Base-by-base conservation (phyloP, 23 tunicate genomes). In the Halocynthia aurantium region DNA sequence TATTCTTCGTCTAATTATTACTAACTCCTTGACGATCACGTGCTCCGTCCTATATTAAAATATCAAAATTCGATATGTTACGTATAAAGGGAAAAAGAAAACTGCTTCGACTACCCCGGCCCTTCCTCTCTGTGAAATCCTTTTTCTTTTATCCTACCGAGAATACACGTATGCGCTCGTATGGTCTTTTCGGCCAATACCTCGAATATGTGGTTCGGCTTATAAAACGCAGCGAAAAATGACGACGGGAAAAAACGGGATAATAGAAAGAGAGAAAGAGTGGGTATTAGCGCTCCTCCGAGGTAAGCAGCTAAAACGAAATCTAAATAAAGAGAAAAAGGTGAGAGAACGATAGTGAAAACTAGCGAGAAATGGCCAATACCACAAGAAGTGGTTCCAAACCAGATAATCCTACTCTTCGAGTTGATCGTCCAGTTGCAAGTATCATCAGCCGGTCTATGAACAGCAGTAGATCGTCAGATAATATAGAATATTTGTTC, bases 371-470 rank as follows among this genome's bases (percentile, higher is more conserved):
- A 74, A 52, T 74, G 64, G 78, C 78, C 78, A 74, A 54, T 54
- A 74, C 56, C 55, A 74, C 78, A 74, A 74, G 78, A 74, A 74
- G 78, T 74, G 78, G 62, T 74, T 64, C 56, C 78, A 74, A 49
- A 74, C 78, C 50, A 74, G 78, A 74, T 74, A 12, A 74, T 74
- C 78, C 57, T 62, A 74, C 19, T 74, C 56, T 74, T 74, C 56
- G 60, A 74, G 56, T 62, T 64, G 78, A 74, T 74, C 78, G 78
- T n/a, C 78, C 56, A 8, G 75, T 70, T 54, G 64, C 64, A 54
- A 74, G 78, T 74, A 31, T 31, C 44, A 31, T 31, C 44, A 31
- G 44, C 44, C 44, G 44, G 2, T 31, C 44, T 31, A 31, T 31
- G 44, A 31, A 31, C 44, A 31, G 44, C 44, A 31, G 44, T 31